phyloP scores from a whole-genome alignment of 1,140 invertebrate genomes.

The Tetramorium parvispinum region DNA sequence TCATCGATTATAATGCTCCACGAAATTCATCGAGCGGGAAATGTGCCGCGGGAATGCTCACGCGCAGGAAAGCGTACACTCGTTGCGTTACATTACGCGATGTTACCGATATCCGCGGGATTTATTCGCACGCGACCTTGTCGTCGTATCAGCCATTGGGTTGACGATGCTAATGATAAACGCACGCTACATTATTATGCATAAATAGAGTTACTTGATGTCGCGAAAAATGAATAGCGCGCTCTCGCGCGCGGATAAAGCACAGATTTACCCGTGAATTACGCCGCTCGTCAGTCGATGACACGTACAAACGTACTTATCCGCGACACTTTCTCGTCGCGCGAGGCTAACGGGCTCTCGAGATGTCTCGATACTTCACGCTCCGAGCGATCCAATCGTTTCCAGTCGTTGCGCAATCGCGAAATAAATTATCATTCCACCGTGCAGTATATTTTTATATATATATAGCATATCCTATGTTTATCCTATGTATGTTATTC shows the following conservation, averaged over 20 bases:
- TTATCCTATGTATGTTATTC: not conserved
- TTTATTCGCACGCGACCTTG: not conserved
- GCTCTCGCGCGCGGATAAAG: not conserved
- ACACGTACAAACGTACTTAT: conserved; percentile 33
- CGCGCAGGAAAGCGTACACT: not conserved
- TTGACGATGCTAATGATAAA: not conserved
- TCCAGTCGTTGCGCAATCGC: conserved; percentile 19
- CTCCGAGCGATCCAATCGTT: conserved; percentile 5
- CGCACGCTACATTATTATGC: conserved; percentile 1
- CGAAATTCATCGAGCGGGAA: not conserved
- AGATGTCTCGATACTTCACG: conserved; percentile 16
- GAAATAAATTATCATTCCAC: conserved; percentile 38
- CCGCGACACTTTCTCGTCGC: conserved; percentile 28
- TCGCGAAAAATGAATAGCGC: not conserved
- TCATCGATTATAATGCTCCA: not conserved
- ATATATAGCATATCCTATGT: not conserved
- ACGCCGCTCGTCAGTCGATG: not conserved
- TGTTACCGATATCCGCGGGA: not conserved
- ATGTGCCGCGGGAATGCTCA: not conserved
- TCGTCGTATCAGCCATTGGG: not conserved
- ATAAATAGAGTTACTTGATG: conserved; percentile 19
- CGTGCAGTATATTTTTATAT: not conserved
- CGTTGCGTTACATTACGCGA: not conserved
- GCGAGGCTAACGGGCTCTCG: conserved; percentile 8
- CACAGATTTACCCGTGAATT: conserved; percentile 10